These are phyloP conservation scores for Solenopsis invicta DNA, from an alignment of 1,140 invertebrate species.

Conservation along the genomic window DNA sequence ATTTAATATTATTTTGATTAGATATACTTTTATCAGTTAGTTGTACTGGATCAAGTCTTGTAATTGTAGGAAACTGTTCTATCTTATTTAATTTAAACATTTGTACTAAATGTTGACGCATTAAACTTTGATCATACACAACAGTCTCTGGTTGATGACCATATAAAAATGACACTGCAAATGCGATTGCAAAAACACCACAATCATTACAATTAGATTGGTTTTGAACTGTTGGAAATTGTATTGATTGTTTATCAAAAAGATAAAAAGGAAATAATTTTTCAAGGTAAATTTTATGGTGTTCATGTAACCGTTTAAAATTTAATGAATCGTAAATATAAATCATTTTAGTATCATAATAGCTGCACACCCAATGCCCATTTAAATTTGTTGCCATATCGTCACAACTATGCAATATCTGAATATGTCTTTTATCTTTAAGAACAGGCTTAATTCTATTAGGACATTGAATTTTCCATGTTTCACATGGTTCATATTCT, in stretches of 20 bases:
- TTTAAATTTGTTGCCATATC: constrained; percentile 8
- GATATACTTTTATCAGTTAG: neutral
- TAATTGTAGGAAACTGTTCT: too few species aligned
- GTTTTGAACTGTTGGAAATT: neutral
- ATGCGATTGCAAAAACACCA: neutral
- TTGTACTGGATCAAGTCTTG: too few species aligned
- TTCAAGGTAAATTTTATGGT: constrained; percentile 11
- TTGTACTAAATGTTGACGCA: too few species aligned
- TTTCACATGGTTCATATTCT: neutral
- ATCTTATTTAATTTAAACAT: too few species aligned
- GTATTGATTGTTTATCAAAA: neutral
- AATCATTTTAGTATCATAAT: constrained; percentile 19
- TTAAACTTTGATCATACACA: too few species aligned
- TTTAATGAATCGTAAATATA: constrained; percentile 28
- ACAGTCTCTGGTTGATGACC: too few species aligned
- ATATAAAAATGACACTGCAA: constrained; percentile 20
- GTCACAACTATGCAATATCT: neutral
- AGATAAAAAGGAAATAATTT: constrained; percentile 11
- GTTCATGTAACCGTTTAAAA: neutral
- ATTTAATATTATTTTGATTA: neutral
- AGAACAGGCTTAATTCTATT: neutral
- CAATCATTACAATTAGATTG: neutral
- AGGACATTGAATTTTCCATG: constrained; percentile 16
- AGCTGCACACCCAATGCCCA: constrained; percentile 16
- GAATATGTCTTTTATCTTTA: neutral